Evolutionary conservation across 2,888 invertebrate genomes (phyloP).

Genomic region (Dichetophora obliterata): DNA sequence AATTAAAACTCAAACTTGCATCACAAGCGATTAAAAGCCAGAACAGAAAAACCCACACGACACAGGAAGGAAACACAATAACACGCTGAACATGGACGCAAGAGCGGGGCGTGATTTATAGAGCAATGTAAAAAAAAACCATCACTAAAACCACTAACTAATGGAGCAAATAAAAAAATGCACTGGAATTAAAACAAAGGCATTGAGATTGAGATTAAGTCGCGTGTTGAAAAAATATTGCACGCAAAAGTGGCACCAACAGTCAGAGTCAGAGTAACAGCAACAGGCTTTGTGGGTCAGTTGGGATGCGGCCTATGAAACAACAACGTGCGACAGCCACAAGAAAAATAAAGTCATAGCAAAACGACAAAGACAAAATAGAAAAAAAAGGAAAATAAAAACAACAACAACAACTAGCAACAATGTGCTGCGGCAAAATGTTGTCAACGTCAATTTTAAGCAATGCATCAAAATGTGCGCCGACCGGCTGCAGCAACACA

Average conservation of each 20-base stretch:
- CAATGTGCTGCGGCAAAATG: conserved; percentile 33
- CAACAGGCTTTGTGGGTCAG: conserved; percentile 31
- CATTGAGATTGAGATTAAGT: conserved; percentile 32
- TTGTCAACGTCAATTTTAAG: conserved; percentile 21
- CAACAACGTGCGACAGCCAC: neutral
- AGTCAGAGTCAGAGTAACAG: neutral
- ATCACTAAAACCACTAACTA: neutral
- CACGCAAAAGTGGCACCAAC: conserved; percentile 42
- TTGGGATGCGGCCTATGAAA: neutral
- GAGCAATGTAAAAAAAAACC: neutral
- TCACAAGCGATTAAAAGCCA: neutral
- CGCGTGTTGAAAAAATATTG: conserved; percentile 44
- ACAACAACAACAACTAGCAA: conserved; percentile 16
- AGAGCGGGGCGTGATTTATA: conserved; percentile 12
- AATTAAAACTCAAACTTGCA: neutral
- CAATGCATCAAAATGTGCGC: conserved; percentile 5
- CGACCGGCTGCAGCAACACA: neutral
- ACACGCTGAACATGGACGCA: conserved; percentile 16
- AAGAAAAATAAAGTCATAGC: conserved; percentile 9
- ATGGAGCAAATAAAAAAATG: neutral
- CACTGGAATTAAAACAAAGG: neutral
- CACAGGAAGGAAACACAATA: conserved; percentile 25
- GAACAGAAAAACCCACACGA: conserved; percentile 22
- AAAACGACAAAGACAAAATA: conserved; percentile 25
- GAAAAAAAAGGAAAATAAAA: neutral